Base-by-base conservation (phyloP, 2,888 invertebrate species). In the Catocala sponsa region DNA sequence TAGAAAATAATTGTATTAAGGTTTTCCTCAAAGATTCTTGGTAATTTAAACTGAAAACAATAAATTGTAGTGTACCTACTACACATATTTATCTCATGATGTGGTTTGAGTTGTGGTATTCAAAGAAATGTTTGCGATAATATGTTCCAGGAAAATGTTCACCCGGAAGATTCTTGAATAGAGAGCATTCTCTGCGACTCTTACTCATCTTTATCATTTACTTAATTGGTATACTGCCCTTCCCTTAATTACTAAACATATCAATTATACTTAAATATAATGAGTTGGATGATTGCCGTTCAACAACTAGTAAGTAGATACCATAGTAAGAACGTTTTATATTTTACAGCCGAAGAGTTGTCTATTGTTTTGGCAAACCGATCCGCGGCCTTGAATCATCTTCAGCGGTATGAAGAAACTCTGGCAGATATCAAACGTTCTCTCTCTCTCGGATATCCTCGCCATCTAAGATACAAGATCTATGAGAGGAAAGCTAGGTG, bases 291-390 rank as follows among this genome's bases (percentile, higher is more conserved):
- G 25, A 1, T 4, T 25, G 25, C 25, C 25, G 25, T 25, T 25
- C 25, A 25, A 25, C 25, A 25, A 1, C 25, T 25, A 25, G 25
- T 25, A 4, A 25, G 25, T 25, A 25, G 25, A 25, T 25, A 25
- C 25, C 25, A 25, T 25, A 41, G 6, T 25, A 47, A 7, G 11
- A 5, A 4, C 13, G 32, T 53, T 38, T 38, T 55, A 72, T 25
- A 25, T 25, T 25, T 81, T 80, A 54, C 83, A 96, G 96, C 89
- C 64, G 90, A 92, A 72, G 96, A 97, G 57, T 85, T 97, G 4
- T 95, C 97, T 0, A 95, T 98, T 46, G 92, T 97, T 5, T 91
- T 97, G 72, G 98, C 97, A 0, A 98, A 98, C 86, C 95, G 98
- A 9, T 98, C 98, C 38, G 98, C 98, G 0, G 95, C 97, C 0